phyloP scores from a whole-genome alignment of 2,797 vertebrate species.

The Pogonophryne albipinna region DNA sequence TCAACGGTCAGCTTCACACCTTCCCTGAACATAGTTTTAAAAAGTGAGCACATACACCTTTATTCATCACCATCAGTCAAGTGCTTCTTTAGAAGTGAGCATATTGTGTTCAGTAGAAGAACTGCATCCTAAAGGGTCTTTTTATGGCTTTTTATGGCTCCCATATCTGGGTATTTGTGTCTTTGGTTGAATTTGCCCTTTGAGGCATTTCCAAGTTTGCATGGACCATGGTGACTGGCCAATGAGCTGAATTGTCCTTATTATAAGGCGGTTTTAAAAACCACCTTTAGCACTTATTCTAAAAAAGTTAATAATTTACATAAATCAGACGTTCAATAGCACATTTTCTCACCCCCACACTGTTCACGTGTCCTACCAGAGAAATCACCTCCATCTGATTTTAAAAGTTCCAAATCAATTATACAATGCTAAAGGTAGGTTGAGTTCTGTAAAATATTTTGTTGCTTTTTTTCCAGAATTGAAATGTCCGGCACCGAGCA shows the following conservation, averaged over 20 bases:
- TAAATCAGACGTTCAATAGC: neutral
- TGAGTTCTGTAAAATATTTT: neutral
- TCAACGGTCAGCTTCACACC: no score
- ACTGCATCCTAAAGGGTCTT: no score
- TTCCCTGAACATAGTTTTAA: neutral
- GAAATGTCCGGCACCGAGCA: constrained; percentile 69
- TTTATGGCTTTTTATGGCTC: no score
- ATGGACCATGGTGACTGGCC: neutral
- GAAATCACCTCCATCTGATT: neutral
- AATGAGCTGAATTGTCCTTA: neutral
- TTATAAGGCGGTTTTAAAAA: neutral
- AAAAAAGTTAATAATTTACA: no score
- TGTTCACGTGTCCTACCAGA: neutral
- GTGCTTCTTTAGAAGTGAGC: no score
- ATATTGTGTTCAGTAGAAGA: no score
- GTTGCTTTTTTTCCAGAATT: constrained; percentile 48
- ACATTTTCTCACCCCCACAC: neutral
- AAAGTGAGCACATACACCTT: no score
- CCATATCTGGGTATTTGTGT: neutral
- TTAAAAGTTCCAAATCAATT: neutral
- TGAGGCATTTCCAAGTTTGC: neutral
- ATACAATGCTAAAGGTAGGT: neutral
- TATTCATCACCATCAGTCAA: no score
- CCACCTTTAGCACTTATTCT: no score
- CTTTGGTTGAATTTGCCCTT: neutral